These are phyloP conservation scores for Dipus sagitta DNA, from an alignment of 2,797 vertebrate genomes.

Conservation along the genomic window DNA sequence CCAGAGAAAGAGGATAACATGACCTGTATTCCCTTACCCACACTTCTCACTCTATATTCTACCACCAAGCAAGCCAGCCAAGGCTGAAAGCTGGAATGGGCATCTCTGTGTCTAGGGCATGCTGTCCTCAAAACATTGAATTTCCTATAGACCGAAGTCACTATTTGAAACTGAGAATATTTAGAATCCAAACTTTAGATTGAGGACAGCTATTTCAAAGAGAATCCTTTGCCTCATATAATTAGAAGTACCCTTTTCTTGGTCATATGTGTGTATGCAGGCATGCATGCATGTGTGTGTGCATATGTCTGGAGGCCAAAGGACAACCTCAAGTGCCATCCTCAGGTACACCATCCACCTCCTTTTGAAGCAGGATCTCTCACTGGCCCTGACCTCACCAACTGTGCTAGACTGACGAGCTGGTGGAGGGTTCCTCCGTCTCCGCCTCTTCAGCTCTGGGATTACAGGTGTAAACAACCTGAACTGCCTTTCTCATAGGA, in stretches of 20 bases:
- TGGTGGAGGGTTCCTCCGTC: too few species aligned
- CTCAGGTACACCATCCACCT: too few species aligned
- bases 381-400: too few species aligned
- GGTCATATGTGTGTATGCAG: too few species aligned
- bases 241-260: background rate
- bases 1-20: slow-evolving; percentile 67
- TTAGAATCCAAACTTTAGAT: background rate
- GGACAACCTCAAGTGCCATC: too few species aligned
- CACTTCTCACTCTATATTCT: background rate
- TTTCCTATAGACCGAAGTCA: background rate
- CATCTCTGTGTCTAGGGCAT: background rate
- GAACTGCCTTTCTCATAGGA: too few species aligned
- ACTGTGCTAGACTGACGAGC: too few species aligned
- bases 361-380: too few species aligned
- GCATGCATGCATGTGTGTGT: too few species aligned
- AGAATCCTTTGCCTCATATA: background rate
- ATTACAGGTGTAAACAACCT: too few species aligned
- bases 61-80: background rate
- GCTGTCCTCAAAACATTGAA: background rate
- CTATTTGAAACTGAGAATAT: background rate
- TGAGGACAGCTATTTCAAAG: background rate
- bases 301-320: too few species aligned
- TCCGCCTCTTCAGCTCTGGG: too few species aligned
- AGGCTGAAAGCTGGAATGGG: background rate
- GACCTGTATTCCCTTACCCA: background rate